Base-by-base conservation (phyloP, 2,113 vertebrate species). In the Hippoglossus stenolepis region DNA sequence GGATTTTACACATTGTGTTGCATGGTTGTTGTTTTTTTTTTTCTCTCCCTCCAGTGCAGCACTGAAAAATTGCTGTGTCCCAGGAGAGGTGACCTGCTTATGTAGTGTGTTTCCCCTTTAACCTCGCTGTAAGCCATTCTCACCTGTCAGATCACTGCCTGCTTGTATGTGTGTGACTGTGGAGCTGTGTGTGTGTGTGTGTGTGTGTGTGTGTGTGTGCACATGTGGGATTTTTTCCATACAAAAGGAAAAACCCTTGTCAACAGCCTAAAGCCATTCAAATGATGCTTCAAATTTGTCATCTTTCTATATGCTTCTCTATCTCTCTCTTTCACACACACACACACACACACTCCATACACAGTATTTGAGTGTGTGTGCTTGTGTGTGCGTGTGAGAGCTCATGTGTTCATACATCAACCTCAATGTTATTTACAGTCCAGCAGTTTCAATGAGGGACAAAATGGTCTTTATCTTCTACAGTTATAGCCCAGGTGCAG, bases 1-100 rank as follows among this genome's bases (percentile, higher is more conserved):
- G 6, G 60, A 53, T 80, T 13, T 31, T 24, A 58, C 43, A 21
- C 12, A 64, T 63, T 73, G n/a, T 24, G 12, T 54, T 57, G 31
- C 23, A 62, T 49, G 68, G 31, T 53, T n/a, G 47, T 49, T 49
- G 14, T 70, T 59, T 47, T 35, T 35, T 21, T 43, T 2, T 51
- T n/a, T 21, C 13, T 21, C 8, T 62, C 21, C 70, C 71, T 79
- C 43, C 45, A 57, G 69, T 73, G 65, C 35, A 80, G 61, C 75
- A 72, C 66, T 83, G 75, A 71, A 79, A 80, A 73, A 87, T 64
- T 47, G 40, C 63, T 60, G 17, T 45, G 74, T 90, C 92, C 85
- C 89, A 28, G 58, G 91, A 91, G 93, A 88, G 75, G 79, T 87
- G 85, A 91, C 88, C 92, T 90, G 90, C 85, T 93, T 93, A 85